Percentiles rank a stretch among this genome's conserved stretches.
phyloP scores from a whole-genome alignment of 2,113 vertebrate genomes.

The Rhynchopsitta pachyrhyncha region DNA sequence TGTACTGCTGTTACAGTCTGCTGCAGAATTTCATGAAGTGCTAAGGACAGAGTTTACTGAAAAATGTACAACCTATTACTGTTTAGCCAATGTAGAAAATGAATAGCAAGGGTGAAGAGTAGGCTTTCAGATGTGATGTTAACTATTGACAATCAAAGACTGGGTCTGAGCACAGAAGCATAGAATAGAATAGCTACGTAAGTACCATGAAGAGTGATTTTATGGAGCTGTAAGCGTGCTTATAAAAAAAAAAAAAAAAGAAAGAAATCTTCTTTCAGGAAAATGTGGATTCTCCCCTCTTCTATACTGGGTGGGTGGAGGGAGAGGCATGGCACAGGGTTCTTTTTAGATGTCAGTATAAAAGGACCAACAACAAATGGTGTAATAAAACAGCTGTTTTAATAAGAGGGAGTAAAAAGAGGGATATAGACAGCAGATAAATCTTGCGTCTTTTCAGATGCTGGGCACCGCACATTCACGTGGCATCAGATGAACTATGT shows the following conservation, averaged over 20 bases:
- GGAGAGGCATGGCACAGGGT: neutral
- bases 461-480: rapidly evolving
- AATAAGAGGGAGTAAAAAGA: neutral
- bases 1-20: neutral
- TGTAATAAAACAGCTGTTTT: neutral
- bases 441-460: neutral
- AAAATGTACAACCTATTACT: neutral
- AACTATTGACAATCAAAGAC: neutral
- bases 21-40: neutral
- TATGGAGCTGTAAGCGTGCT: neutral
- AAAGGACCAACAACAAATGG: neutral
- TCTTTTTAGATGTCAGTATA: neutral
- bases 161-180: neutral
- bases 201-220: neutral
- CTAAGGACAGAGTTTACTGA: neutral
- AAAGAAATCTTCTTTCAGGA: neutral
- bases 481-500: neutral
- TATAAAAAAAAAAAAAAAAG: neutral
- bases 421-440: neutral
- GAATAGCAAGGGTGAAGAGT: neutral
- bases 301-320: neutral
- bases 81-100: neutral
- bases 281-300: neutral
- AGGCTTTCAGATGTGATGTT: neutral
- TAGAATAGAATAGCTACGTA: neutral